Percentiles rank a stretch among this genome's conserved stretches.
Conservation (phyloP, 2,888 invertebrate species). For the Thalpophila matura region DNA sequence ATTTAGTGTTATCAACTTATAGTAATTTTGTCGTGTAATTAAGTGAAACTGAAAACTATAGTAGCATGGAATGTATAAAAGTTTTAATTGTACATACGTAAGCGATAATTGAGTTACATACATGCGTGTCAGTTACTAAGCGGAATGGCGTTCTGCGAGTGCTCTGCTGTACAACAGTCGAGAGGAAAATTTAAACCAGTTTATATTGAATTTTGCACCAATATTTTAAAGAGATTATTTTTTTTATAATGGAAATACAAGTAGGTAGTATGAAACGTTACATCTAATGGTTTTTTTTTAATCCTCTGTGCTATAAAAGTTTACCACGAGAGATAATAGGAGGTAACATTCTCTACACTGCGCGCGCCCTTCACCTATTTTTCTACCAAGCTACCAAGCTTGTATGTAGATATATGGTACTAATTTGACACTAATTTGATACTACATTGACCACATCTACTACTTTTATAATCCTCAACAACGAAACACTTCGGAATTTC, state of each 20-base stretch:
- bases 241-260: neutral
- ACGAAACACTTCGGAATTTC: too few species aligned
- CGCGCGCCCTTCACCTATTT: neutral
- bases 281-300: neutral
- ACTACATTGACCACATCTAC: too few species aligned
- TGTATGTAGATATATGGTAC: too few species aligned
- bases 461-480: too few species aligned
- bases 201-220: neutral
- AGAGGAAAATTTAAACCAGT: constrained; percentile 4
- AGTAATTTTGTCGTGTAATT: constrained; percentile 41
- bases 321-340: neutral
- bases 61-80: constrained; percentile 34
- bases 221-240: neutral
- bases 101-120: constrained; percentile 51
- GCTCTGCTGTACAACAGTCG: constrained; percentile 9
- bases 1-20: constrained; percentile 49
- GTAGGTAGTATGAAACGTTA: neutral
- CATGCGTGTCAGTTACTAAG: constrained; percentile 29
- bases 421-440: neutral
- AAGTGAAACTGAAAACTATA: constrained; percentile 36
- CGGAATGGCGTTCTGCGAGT: constrained; percentile 8
- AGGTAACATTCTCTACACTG: neutral
- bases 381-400: neutral
- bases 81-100: constrained; percentile 52
- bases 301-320: neutral